Evolutionary conservation across 2,113 vertebrate species (phyloP).

Genomic region (Gymnobelideus leadbeateri): DNA sequence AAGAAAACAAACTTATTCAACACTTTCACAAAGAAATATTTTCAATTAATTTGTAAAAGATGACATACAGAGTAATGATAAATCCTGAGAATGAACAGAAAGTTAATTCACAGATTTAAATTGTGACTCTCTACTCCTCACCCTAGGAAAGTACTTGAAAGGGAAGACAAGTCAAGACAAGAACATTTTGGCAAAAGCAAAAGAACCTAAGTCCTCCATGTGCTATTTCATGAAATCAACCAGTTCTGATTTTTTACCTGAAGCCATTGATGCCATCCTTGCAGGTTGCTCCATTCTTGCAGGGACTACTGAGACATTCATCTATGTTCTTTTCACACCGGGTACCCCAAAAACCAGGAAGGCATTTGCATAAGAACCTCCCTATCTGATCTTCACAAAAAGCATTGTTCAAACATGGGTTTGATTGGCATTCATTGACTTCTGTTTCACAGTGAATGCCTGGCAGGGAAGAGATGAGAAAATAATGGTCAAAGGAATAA

Average conservation of each 20-base stretch:
- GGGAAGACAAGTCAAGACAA: neutral
- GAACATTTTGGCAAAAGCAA: neutral
- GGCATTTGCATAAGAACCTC: constrained; percentile 91
- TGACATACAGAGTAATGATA: neutral
- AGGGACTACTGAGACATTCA: constrained; percentile 94
- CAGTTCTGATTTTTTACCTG: constrained; percentile 86
- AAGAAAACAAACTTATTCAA: neutral
- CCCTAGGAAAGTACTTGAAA: neutral
- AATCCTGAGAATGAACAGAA: neutral
- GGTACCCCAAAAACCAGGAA: constrained; percentile 90
- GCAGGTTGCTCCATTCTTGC: constrained; percentile 93
- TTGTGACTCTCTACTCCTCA: neutral
- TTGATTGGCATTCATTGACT: constrained; percentile 93
- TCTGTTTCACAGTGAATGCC: constrained; percentile 91
- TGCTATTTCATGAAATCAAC: neutral
- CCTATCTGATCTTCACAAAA: constrained; percentile 91
- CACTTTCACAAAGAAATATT: neutral
- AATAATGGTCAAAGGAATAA: neutral
- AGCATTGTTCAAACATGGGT: constrained; percentile 93
- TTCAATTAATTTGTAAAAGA: neutral
- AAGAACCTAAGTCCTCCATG: neutral
- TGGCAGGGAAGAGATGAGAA: constrained; percentile 66
- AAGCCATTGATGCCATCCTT: constrained; percentile 91
- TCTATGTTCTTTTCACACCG: constrained; percentile 92
- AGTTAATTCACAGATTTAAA: neutral